Conservation (phyloP, 2,797 vertebrate genomes). For the Mormyrus hasselquistii region DNA sequence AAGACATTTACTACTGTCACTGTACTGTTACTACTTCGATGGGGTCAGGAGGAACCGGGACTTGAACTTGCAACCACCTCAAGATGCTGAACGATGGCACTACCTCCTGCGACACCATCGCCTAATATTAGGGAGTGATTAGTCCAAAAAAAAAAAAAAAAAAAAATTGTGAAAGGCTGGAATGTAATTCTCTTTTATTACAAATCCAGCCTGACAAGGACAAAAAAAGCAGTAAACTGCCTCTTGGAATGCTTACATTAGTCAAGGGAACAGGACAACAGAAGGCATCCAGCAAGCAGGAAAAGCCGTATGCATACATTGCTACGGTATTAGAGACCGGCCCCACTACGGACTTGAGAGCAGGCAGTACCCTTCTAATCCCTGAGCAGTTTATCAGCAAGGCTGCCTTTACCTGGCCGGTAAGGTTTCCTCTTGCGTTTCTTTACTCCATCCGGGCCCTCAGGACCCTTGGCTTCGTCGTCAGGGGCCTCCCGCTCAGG, state of each 20-base stretch:
- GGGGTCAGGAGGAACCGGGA: too few relatives aligned
- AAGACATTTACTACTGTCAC: background rate
- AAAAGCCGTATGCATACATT: background rate
- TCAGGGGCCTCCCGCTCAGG: constrained; percentile 78
- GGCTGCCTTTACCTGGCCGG: constrained; percentile 71
- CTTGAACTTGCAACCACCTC: too few relatives aligned
- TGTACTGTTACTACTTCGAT: too few relatives aligned
- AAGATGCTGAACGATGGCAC: too few relatives aligned
- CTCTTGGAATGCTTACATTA: background rate
- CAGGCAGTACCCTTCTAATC: background rate
- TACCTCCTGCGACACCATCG: too few relatives aligned
- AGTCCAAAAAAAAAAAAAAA: background rate
- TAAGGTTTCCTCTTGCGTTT: constrained; percentile 96
- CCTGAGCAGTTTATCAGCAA: background rate
- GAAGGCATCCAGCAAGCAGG: background rate
- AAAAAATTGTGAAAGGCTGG: background rate
- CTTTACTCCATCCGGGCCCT: constrained; percentile 69
- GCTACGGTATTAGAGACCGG: background rate
- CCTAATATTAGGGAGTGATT: background rate
- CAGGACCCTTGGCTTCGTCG: constrained; percentile 68
- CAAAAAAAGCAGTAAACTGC: background rate
- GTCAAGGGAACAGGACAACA: background rate
- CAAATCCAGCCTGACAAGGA: background rate
- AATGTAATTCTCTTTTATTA: background rate
- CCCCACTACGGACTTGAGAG: background rate